Evolutionary conservation across 2,113 vertebrate genomes (phyloP), one percentile per base, ranked within the genome.

Genomic region (Thamnaconus septentrionalis): DNA sequence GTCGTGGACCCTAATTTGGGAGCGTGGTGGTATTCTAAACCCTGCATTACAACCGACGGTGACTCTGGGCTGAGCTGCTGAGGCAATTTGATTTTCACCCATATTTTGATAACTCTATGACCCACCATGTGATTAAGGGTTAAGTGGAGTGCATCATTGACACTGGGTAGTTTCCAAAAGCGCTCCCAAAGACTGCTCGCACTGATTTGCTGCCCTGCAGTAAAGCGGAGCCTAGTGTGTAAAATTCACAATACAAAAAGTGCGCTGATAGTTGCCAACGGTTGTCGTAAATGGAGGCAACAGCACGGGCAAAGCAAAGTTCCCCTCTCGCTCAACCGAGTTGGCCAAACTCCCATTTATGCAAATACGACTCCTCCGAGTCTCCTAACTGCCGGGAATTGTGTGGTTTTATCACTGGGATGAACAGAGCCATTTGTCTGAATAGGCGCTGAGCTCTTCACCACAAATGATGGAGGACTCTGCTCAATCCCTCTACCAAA

Each of bases 61-160:
- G 81, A 80, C 76, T 77, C 47, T 47, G 61, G 77, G 71, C 64
- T 77, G 64, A 53, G 62, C 61, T 75, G 45, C 46, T 71, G 66
- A 79, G 76, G 76, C 73, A 74, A 75, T 81, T 85, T 85, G 55
- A 80, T 68, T 84, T 84, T 86, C 79, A 81, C 62, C 73, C 58
- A 53, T 87, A 79, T 87, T 89, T 82, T 85, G 73, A 84, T 82
- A 81, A 88, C 80, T 89, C 66, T 62, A 67, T 87, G 80, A 89
- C 83, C 81, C 66, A 44, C 47, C 60, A 3, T 53, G 40, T 64
- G 60, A 72, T 42, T 82, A 78, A 58, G 61, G 71, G 66, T 61
- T 76, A 65, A 74, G 53, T 71, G 39, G 5, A 79, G 75, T 57
- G 44, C 68, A 76, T 70, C 41, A 48, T 44, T 64, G 63, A 67